A percentile compares a stretch with the other conserved stretches of the same genome.
Conservation (phyloP, 2,888 invertebrate species). For the Poecilus cupreus region DNA sequence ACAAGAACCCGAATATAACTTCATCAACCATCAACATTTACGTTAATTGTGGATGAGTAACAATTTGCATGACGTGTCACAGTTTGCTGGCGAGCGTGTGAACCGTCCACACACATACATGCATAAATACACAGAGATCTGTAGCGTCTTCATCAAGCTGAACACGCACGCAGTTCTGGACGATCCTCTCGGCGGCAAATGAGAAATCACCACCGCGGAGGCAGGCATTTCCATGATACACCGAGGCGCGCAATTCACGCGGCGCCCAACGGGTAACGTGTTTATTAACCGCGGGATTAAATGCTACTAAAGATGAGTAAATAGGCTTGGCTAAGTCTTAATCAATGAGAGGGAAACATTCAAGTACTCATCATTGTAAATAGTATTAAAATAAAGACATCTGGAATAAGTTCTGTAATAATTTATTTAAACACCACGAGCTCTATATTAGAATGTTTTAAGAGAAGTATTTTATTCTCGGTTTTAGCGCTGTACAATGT, state of each 20-base stretch:
- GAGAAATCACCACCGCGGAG: slow-evolving; percentile 26
- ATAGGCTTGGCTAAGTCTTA: background rate
- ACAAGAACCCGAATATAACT: background rate
- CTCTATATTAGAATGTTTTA: too few relatives aligned
- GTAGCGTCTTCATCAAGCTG: slow-evolving; percentile 22
- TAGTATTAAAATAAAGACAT: too few relatives aligned
- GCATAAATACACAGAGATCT: slow-evolving; percentile 6
- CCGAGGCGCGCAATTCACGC: background rate
- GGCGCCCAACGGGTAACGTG: background rate
- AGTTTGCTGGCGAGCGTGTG: slow-evolving; percentile 20
- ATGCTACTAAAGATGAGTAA: background rate
- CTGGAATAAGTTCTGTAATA: too few relatives aligned
- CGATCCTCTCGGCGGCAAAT: background rate
- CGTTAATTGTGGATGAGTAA: slow-evolving; percentile 19
- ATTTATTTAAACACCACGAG: too few relatives aligned
- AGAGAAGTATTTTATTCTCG: too few relatives aligned
- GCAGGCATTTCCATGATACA: slow-evolving; percentile 7
- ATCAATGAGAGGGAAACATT: background rate
- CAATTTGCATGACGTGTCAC: slow-evolving; percentile 48
- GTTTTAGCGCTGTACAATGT: too few relatives aligned
- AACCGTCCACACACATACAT: slow-evolving; percentile 8
- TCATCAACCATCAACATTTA: background rate
- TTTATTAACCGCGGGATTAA: background rate
- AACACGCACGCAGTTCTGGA: slow-evolving; percentile 23
- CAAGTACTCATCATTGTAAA: too few relatives aligned